These are phyloP conservation scores for Polia nebulosa DNA, from an alignment of 2,888 invertebrate genomes.

Conservation along the genomic window DNA sequence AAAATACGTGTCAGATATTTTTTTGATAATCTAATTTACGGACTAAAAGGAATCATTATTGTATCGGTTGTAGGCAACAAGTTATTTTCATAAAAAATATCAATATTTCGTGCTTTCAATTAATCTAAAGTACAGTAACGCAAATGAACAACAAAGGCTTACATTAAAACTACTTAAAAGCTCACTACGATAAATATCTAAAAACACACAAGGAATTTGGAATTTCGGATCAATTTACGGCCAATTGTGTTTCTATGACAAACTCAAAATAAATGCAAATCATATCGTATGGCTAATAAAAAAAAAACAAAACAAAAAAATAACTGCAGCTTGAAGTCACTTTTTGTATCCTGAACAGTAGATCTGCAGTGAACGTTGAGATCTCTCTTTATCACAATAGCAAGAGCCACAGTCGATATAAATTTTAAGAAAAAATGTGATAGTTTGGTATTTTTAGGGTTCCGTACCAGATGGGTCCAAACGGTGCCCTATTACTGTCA, in stretches of 20 bases:
- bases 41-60: no score
- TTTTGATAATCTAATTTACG: no score
- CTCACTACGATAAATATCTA: conserved; percentile 37
- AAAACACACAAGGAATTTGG: conserved; percentile 67
- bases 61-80: no score
- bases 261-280: conserved; percentile 53
- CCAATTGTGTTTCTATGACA: conserved; percentile 66
- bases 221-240: conserved; percentile 66
- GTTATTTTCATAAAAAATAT: not conserved
- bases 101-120: conserved; percentile 9
- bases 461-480: no score
- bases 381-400: no score
- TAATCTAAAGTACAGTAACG: not conserved
- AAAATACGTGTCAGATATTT: no score
- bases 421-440: no score
- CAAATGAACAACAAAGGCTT: conserved; percentile 40
- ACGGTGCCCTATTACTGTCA: no score
- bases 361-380: not conserved
- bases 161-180: conserved; percentile 43
- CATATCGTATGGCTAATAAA: conserved; percentile 33
- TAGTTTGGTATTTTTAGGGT: no score
- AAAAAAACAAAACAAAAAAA: not conserved
- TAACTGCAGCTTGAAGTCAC: not conserved
- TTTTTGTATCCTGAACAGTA: not conserved
- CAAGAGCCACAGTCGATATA: no score